Conservation (phyloP, 2,797 vertebrate genomes). For the Sparidentex hasta region DNA sequence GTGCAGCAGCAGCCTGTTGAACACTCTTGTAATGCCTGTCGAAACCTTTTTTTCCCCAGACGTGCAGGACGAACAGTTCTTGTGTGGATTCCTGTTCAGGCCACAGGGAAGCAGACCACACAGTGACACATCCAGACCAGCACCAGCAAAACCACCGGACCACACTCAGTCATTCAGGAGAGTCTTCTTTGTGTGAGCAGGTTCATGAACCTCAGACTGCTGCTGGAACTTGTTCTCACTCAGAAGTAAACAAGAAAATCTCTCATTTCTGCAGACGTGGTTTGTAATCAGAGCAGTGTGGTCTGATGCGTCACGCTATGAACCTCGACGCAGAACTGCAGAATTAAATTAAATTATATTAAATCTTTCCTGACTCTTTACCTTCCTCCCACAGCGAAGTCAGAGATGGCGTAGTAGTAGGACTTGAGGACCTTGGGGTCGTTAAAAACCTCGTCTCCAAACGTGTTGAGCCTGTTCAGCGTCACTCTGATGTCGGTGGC, state of each 20-base stretch:
- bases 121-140: slow-evolving; percentile 9
- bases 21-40: slow-evolving; percentile 43
- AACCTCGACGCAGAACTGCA: not conserved
- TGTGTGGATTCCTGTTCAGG: not conserved
- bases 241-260: not conserved
- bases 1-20: slow-evolving; percentile 17
- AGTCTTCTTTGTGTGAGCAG: not conserved
- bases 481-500: slow-evolving; percentile 97
- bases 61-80: slow-evolving; percentile 14
- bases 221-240: not conserved
- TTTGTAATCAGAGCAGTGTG: not conserved
- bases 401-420: slow-evolving; percentile 98
- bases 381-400: slow-evolving; percentile 98
- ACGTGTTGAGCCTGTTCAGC: slow-evolving; percentile 97
- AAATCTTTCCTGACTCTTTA: slow-evolving; percentile 62
- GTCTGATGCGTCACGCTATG: not conserved
- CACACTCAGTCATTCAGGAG: not conserved
- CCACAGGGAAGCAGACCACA: slow-evolving; percentile 32
- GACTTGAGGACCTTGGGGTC: slow-evolving; percentile 99
- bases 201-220: not conserved
- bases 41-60: slow-evolving; percentile 7
- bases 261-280: not conserved
- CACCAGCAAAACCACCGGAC: slow-evolving; percentile 5
- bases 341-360: too few species aligned
- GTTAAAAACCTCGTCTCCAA: slow-evolving; percentile 98